These are phyloP conservation scores for Caenorhabditis sp. DNA, from an alignment of 2,888 invertebrate genomes.

Conservation along the genomic window DNA sequence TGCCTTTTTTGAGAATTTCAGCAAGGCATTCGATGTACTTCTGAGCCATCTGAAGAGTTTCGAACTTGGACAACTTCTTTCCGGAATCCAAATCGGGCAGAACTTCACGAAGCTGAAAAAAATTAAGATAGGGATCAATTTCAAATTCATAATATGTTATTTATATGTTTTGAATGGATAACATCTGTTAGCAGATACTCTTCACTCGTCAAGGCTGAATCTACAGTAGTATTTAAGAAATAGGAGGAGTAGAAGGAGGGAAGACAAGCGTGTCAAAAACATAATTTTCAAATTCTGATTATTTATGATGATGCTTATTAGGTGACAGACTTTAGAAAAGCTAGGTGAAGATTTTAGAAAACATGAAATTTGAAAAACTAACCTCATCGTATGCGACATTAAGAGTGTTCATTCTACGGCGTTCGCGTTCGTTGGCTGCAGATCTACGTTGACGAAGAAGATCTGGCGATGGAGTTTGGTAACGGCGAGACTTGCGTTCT, in stretches of 20 bases:
- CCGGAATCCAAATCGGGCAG: constrained; percentile 69
- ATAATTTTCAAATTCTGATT: no score
- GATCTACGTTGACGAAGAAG: constrained; percentile 57
- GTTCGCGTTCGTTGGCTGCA: constrained; percentile 68
- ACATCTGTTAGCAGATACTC: constrained; percentile 45
- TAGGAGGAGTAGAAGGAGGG: no score
- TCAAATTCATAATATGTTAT: constrained; percentile 6
- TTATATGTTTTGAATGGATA: constrained; percentile 16
- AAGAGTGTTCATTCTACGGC: constrained; percentile 68
- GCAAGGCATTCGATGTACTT: constrained; percentile 63
- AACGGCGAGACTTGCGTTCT: constrained; percentile 48
- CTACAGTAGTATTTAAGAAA: neutral
- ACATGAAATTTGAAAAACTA: constrained; percentile 4
- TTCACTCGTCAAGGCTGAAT: neutral
- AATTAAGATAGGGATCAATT: neutral
- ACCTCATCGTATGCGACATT: constrained; percentile 70
- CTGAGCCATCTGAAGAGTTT: constrained; percentile 70
- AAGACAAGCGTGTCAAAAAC: no score
- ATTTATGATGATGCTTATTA: no score
- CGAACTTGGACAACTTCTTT: constrained; percentile 68
- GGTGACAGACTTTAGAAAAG: no score
- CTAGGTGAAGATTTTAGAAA: neutral
- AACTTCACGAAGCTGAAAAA: constrained; percentile 64
- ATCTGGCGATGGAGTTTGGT: constrained; percentile 69
- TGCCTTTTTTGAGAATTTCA: constrained; percentile 34